Percentiles rank a stretch among this genome's conserved stretches.
Evolutionary conservation across 2,888 invertebrate genomes (phyloP).

Genomic region (Ellobium chinense): DNA sequence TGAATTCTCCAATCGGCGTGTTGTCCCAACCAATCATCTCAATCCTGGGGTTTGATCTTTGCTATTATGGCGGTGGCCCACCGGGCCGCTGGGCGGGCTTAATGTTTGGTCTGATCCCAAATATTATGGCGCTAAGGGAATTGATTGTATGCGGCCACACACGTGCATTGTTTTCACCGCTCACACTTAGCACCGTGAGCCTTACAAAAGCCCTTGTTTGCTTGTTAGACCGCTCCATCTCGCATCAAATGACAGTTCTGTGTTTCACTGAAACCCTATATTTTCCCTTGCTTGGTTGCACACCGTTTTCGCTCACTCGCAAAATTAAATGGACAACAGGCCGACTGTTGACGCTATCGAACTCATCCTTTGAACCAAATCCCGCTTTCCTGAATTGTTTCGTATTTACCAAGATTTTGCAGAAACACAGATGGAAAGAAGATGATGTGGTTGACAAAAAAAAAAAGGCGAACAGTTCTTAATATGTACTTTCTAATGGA

Average conservation of each 20-base stretch:
- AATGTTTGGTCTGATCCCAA: neutral
- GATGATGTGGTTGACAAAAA: no score
- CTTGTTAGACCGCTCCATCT: neutral
- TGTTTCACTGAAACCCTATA: neutral
- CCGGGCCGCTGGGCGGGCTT: neutral
- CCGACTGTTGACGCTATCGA: slow-evolving; percentile 6
- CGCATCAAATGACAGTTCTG: slow-evolving; percentile 29
- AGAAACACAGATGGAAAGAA: neutral
- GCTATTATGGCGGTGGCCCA: no score
- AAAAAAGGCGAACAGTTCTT: no score
- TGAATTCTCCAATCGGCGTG: no score
- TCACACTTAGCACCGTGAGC: slow-evolving; percentile 4
- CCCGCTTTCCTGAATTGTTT: neutral
- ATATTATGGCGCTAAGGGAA: neutral
- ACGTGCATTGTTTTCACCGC: slow-evolving; percentile 15
- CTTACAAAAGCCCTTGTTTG: slow-evolving; percentile 11
- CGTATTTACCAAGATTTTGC: neutral
- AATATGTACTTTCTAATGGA: no score
- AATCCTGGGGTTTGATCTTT: no score
- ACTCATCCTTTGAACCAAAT: neutral
- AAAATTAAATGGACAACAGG: neutral
- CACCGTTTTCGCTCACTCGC: slow-evolving; percentile 5
- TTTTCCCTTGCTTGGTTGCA: neutral
- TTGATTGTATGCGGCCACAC: neutral
- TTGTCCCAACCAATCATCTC: no score